phyloP scores from a whole-genome alignment of 2,797 vertebrate species.

The Gymnocypris eckloni region DNA sequence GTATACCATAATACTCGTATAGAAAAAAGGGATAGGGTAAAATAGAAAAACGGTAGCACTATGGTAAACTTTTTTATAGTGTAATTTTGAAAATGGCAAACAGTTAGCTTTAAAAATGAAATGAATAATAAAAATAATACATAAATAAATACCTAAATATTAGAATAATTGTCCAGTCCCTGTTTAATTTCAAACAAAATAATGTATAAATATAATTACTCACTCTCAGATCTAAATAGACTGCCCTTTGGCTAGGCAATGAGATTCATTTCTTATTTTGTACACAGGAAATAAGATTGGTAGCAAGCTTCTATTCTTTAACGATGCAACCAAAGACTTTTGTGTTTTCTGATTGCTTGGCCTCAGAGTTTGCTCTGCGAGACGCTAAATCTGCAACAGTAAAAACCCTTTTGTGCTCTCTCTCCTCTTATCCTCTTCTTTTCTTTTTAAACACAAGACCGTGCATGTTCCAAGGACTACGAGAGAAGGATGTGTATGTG shows the following conservation, averaged over 20 bases:
- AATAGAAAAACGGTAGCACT: background rate
- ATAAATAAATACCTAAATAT: background rate
- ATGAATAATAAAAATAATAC: background rate
- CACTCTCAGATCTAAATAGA: conserved; percentile 33
- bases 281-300: conserved; percentile 25
- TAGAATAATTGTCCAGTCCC: background rate
- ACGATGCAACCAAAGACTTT: conserved; percentile 3
- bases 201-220: conserved; percentile 52
- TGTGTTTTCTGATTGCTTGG: background rate
- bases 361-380: conserved; percentile 19
- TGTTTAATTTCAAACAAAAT: conserved; percentile 36
- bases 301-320: conserved; percentile 39
- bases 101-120: background rate
- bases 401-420: conserved; percentile 10
- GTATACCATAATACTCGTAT: background rate
- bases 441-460: conserved; percentile 31
- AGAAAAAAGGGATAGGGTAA: background rate
- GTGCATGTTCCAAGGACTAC: background rate
- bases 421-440: conserved; percentile 16
- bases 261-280: conserved; percentile 45
- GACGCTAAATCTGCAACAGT: conserved; percentile 15
- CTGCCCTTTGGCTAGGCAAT: conserved; percentile 45
- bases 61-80: background rate
- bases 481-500: conserved; percentile 16
- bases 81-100: background rate